Evolutionary conservation across 2,888 invertebrate genomes (phyloP), one percentile per base, ranked within the genome.

Genomic region (Chymomyza caudatula): DNA sequence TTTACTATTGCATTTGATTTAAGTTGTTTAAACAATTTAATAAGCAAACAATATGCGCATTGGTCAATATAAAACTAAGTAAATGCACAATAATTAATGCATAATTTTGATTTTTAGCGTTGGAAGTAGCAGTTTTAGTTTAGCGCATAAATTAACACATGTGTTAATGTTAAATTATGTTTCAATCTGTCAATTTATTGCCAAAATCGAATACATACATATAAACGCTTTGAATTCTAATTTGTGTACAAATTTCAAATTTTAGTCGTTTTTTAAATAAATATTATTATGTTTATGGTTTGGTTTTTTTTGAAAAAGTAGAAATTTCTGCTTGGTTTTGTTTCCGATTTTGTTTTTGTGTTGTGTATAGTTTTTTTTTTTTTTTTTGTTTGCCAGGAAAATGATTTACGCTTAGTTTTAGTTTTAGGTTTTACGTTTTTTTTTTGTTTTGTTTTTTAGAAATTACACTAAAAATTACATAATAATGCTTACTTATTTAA

Each of bases 401-500:
- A 43, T 43, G 43, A n/a, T 49, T 43, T 43, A 59, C 43, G 43
- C 25, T 62, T 19, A 49, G 52, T 72, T 64, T 69, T 65, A 42
- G 61, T 61, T 75, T 71, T 65, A 42, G 61, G 59, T 75, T 71
- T 67, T 71, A 65, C 63, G 60, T 65, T 49, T 58, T 67, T 63
- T 51, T 61, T 54, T 57, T 59, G 64, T 60, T 56, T 55, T 66
- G 59, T 60, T 74, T 73, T 79, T 87, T 86, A 86, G 77, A 82
- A 87, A 87, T 87, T 87, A 87, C 86, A 79, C 87, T 87, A 88
- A 87, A 87, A 88, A 88, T 88, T 87, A 88, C 87, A 87, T 87
- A 86, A 82, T 87, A 81, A 84, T 73, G 80, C 86, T 85, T 85
- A 85, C 67, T 73, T 76, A 77, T 85, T 77, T 71, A 80, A 86